Conservation (phyloP, 1,140 invertebrate species). For the Drosophila dunni region DNA sequence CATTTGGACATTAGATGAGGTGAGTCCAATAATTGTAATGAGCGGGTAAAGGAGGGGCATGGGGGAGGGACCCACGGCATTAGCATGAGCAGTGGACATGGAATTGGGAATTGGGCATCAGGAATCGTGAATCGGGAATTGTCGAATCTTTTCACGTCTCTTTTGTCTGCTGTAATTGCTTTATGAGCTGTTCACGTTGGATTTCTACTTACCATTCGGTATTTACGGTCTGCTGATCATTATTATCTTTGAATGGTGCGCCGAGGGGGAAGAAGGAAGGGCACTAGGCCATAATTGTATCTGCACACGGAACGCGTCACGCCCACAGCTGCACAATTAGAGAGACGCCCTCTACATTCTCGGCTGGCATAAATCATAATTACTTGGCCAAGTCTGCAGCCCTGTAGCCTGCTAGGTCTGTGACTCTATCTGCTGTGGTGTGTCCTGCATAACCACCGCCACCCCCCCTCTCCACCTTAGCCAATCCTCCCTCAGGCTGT, state of each 20-base stretch:
- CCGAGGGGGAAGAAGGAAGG: too few relatives aligned
- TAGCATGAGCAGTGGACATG: conserved; percentile 63
- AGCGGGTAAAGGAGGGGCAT: too few relatives aligned
- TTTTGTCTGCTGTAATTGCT: conserved; percentile 62
- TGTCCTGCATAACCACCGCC: background rate
- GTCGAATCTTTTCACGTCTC: conserved; percentile 8
- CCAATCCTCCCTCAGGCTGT: too few relatives aligned
- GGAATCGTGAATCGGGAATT: too few relatives aligned
- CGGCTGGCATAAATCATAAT: conserved; percentile 74
- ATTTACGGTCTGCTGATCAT: conserved; percentile 61
- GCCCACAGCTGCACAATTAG: conserved; percentile 68
- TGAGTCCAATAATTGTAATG: too few relatives aligned
- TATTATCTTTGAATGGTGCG: conserved; percentile 8
- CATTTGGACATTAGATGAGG: too few relatives aligned
- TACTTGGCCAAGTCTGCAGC: conserved; percentile 50
- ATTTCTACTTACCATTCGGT: conserved; percentile 53
- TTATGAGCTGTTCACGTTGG: conserved; percentile 64
- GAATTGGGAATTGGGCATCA: background rate
- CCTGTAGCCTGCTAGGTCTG: background rate
- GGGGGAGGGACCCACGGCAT: conserved; percentile 31
- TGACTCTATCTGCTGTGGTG: background rate
- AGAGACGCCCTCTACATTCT: conserved; percentile 68
- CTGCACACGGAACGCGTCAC: conserved; percentile 36
- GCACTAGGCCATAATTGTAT: conserved; percentile 62
- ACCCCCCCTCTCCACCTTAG: background rate